Base-by-base conservation (phyloP, 2,113 vertebrate species). In the Hemichromis elongatus region DNA sequence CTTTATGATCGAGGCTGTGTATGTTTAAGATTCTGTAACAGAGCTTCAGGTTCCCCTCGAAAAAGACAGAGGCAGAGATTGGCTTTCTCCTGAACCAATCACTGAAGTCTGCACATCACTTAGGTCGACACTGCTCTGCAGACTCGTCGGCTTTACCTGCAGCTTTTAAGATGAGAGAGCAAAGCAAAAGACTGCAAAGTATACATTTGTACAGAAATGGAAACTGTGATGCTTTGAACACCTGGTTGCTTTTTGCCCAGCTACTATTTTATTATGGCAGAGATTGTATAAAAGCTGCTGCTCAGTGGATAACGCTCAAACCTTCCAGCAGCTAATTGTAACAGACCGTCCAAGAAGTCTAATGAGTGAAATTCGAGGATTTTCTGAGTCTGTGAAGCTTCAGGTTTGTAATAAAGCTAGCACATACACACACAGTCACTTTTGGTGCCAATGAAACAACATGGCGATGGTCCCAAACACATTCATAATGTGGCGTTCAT, bases 91-190 rank as follows among this genome's bases (percentile, higher is more conserved):
- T 5, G n/a, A 68, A 14, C 57, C 18, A 42, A 42, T 42, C 42
- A 68, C 7, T 7, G 9, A n/a, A 42, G 14, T 40, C 7, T 14
- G 63, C 14, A 21, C 35, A 35, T 42, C 1, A 9, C 35, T 42
- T 9, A 40, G 19, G 0, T 40, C 2, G 3, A 40, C 61, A 13
- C 61, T 37, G 61, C 33, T 40, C 35, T 21, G 35, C 61, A 40
- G 61, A n/a, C 19, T 5, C 6, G 1, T 19, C 14, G 11, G 35
- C 35, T 40, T 2, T 0, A 24, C 35, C 11, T 0, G 3, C 7
- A 5, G 35, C n/a, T 24, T 40, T 68, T 42, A 63, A 37, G 59
- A 40, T 14, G 11, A 40, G 35, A 2, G 55, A 57, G 26, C 7
- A 35, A 68, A 9, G 35, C 63, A 42, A 68, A 42, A 40, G 4